Conservation (phyloP, 2,888 invertebrate genomes). For the Ochropleura leucogaster region DNA sequence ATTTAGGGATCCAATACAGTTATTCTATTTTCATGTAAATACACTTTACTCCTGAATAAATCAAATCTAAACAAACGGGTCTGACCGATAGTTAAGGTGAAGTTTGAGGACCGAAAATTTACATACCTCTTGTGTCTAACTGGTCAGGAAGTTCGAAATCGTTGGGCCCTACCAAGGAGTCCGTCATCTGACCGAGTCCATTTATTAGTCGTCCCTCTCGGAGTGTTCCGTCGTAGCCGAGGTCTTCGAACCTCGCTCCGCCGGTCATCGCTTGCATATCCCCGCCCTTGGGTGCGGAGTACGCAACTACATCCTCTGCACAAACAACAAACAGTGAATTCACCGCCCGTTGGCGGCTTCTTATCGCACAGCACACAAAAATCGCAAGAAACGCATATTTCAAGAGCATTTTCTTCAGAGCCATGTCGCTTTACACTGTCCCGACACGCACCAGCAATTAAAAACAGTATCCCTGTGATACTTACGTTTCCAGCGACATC, state of each 20-base stretch:
- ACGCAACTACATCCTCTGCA: slow-evolving; percentile 92
- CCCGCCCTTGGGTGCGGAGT: slow-evolving; percentile 92
- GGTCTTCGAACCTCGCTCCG: slow-evolving; percentile 93
- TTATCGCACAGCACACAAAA: slow-evolving; percentile 69
- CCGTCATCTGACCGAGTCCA: slow-evolving; percentile 96
- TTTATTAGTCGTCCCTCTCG: slow-evolving; percentile 90
- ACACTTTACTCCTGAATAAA: slow-evolving; percentile 38
- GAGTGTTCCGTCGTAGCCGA: slow-evolving; percentile 94
- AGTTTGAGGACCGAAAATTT: slow-evolving; percentile 33
- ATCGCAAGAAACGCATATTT: slow-evolving; percentile 53
- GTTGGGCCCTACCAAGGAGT: slow-evolving; percentile 93
- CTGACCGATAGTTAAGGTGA: slow-evolving; percentile 28
- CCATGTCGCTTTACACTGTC: slow-evolving; percentile 74
- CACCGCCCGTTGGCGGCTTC: slow-evolving; percentile 74
- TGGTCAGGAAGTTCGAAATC: slow-evolving; percentile 91
- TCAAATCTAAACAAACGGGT: slow-evolving; percentile 10
- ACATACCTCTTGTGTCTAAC: slow-evolving; percentile 90
- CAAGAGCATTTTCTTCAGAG: slow-evolving; percentile 65
- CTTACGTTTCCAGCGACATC: slow-evolving; percentile 92
- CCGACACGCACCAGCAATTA: slow-evolving; percentile 80
- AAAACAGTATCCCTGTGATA: slow-evolving; percentile 72
- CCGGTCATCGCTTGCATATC: slow-evolving; percentile 92
- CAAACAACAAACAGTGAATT: slow-evolving; percentile 75
- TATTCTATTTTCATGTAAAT: slow-evolving; percentile 27
- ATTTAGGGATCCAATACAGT: background rate